Evolutionary conservation across 1,140 invertebrate species (phyloP).

Genomic region (Euwallacea similis): DNA sequence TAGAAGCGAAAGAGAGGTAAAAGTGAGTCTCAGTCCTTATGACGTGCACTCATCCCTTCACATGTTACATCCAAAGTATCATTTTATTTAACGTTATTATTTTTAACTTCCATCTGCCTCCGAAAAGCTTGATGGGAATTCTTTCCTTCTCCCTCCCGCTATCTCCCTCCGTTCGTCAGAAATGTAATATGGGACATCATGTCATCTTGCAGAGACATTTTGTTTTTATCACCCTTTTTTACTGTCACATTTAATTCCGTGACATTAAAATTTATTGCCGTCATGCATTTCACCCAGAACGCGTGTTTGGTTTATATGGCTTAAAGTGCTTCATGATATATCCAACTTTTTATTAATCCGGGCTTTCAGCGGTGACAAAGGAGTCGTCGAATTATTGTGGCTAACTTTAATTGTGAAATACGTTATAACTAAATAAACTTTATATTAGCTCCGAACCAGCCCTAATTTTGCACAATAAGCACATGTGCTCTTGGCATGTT

Average conservation of each 20-base stretch:
- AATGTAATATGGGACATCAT: conserved; percentile 30
- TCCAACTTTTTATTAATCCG: not conserved
- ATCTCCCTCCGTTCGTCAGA: conserved; percentile 3
- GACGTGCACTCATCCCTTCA: not conserved
- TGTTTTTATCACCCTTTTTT: conserved; percentile 33
- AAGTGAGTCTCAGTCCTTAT: not conserved
- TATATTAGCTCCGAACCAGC: not conserved
- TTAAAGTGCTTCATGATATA: conserved; percentile 17
- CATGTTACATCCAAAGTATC: not conserved
- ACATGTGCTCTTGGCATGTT: conserved; percentile 10
- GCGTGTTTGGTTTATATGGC: conserved; percentile 28
- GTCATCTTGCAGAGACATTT: conserved; percentile 32
- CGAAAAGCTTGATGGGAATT: conserved; percentile 9
- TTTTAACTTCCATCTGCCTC: not conserved
- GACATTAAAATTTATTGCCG: conserved; percentile 34
- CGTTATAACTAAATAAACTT: not conserved
- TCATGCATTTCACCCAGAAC: conserved; percentile 18
- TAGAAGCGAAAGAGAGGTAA: not conserved
- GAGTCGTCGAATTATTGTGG: too few relatives aligned
- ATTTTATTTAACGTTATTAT: not conserved
- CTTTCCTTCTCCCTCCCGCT: not conserved
- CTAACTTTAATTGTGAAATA: not conserved
- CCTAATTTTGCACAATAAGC: conserved; percentile 8
- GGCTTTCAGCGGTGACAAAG: too few relatives aligned
- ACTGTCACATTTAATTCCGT: conserved; percentile 31